Evolutionary conservation across 2,888 invertebrate species (phyloP), one percentile per base, ranked within the genome.

Genomic region (Orthosia gracilis): DNA sequence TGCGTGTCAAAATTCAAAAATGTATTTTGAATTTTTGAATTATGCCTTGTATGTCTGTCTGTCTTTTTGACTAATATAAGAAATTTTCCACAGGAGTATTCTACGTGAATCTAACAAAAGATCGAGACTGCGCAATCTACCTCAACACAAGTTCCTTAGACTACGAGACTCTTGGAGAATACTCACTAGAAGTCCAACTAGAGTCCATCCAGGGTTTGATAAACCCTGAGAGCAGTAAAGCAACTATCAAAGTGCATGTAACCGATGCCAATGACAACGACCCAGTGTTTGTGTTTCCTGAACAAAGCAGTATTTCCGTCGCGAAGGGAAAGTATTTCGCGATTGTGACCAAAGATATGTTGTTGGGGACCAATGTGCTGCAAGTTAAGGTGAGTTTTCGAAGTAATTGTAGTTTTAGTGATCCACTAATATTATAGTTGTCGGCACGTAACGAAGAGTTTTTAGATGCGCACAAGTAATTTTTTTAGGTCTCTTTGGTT

Each of bases 191-290:
- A 91, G 97, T 99, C 17, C 97, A 98, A 85, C 95, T 99, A 0
- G 97, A 98, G 83, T 98, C 99, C 0, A 97, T 98, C 47, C 97
- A 98, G 80, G 98, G 98, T 3, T 97, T 98, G 9, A 97, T 98
- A 45, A 98, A 98, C 92, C 98, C 98, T 0, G 97, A 98, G 57
- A 97, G 97, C 81, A 98, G 98, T 86, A 97, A 97, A 31, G 98
- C 98, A 0, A 97, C 97, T 87, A 97, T 99, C 0, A 98, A 98
- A 81, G 97, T 99, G 0, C 98, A 98, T 82, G 98, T 99, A 0
- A 96, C 97, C 0, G 99, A 99, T 92, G 97, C 98, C 1, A 99
- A 99, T 91, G 99, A 99, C 91, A 99, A 99, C 92, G 97, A 97
- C 0, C 99, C 99, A 0, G 97, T 97, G 85, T 99, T 99, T 91